Evolutionary conservation across 2,113 vertebrate genomes (phyloP).

Genomic region (Cephalopholis sonnerati): DNA sequence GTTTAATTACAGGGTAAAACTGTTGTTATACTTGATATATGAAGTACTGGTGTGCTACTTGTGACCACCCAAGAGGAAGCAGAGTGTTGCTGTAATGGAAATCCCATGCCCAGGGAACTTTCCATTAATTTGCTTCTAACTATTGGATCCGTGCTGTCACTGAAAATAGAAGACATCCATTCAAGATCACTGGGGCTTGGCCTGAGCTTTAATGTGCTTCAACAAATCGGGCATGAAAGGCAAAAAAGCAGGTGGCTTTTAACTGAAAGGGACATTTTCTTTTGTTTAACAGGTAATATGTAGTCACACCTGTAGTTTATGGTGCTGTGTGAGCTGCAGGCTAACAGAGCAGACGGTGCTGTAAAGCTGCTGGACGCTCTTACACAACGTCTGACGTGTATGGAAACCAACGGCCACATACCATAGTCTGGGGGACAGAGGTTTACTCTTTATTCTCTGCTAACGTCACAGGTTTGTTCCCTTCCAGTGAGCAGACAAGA

Average conservation of each 20-base stretch:
- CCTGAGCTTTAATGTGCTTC: conserved; percentile 6
- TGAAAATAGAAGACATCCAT: conserved; percentile 68
- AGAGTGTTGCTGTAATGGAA: conserved; percentile 58
- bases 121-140: conserved; percentile 62
- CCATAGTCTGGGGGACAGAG: conserved; percentile 57
- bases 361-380: conserved; percentile 11
- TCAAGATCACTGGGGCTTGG: conserved; percentile 58
- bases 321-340: background rate
- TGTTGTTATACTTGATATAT: background rate
- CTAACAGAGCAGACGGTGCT: conserved; percentile 16
- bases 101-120: conserved; percentile 59
- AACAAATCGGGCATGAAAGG: conserved; percentile 4
- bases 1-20: background rate
- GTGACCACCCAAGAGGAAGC: conserved; percentile 39
- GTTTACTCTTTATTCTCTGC: conserved; percentile 36
- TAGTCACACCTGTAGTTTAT: conserved; percentile 18
- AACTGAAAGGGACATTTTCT: conserved; percentile 1
- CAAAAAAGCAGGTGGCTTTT: background rate
- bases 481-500: conserved; percentile 18
- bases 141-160: conserved; percentile 51
- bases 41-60: background rate
- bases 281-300: background rate
- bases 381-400: conserved; percentile 60
- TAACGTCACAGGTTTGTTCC: conserved; percentile 42
- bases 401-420: conserved; percentile 71